A percentile compares a stretch with the other conserved stretches of the same genome.
These are phyloP conservation scores for Plemyria rubiginata DNA, from an alignment of 2,888 invertebrate genomes.

Conservation along the genomic window DNA sequence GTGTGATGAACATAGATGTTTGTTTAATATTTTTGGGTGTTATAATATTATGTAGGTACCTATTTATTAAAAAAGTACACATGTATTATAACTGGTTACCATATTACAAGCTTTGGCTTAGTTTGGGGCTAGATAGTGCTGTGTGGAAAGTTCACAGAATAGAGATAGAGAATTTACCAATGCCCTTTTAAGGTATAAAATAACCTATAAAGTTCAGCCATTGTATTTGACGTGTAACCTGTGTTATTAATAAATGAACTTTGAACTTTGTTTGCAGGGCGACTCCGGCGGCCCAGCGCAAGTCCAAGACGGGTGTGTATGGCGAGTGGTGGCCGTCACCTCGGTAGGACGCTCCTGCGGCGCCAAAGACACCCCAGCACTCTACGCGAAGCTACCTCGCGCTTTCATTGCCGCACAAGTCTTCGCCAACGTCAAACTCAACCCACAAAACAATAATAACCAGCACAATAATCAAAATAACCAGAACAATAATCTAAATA, in stretches of 20 bases:
- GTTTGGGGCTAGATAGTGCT: no score
- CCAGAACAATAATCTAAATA: slow-evolving; percentile 14
- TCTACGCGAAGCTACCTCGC: slow-evolving; percentile 63
- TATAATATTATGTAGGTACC: no score
- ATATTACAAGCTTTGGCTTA: no score
- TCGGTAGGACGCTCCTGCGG: slow-evolving; percentile 74
- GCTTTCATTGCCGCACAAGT: slow-evolving; percentile 52
- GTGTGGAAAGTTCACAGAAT: no score
- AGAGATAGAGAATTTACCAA: no score
- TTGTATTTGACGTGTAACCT: no score
- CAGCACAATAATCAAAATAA: slow-evolving; percentile 1
- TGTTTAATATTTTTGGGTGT: no score
- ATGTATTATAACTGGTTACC: no score
- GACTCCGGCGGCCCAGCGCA: slow-evolving; percentile 78
- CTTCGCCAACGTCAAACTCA: slow-evolving; percentile 40
- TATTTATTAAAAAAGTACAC: no score
- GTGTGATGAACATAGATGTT: no score
- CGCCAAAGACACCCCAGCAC: slow-evolving; percentile 68
- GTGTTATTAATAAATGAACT: neutral
- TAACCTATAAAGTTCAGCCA: no score
- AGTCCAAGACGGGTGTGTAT: slow-evolving; percentile 69
- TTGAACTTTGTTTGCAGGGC: slow-evolving; percentile 55
- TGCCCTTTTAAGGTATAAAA: no score
- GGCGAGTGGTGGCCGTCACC: slow-evolving; percentile 74
- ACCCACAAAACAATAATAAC: slow-evolving; percentile 21